phyloP scores from a whole-genome alignment of 1,140 invertebrate genomes.

The Pseudomyrmex gracilis region DNA sequence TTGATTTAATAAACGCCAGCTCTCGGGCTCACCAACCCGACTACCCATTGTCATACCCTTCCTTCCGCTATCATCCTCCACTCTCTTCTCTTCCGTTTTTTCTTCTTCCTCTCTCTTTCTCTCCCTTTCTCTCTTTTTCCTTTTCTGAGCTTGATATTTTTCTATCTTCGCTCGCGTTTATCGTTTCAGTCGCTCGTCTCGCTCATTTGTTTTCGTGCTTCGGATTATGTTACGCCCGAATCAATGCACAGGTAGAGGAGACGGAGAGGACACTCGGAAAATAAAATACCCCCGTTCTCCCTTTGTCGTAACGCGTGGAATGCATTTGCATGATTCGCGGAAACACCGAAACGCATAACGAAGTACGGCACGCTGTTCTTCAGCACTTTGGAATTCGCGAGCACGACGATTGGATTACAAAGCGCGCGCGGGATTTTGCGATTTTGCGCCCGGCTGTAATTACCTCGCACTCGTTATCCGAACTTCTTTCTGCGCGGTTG shows the following conservation, averaged over 20 bases:
- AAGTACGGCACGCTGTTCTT: conserved; percentile 25
- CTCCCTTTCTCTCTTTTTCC: neutral
- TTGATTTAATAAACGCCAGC: conserved; percentile 78
- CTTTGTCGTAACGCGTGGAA: conserved; percentile 30
- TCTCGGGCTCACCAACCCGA: conserved; percentile 70
- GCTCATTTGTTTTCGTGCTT: conserved; percentile 37
- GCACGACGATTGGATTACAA: conserved; percentile 42
- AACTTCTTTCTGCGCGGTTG: conserved; percentile 24
- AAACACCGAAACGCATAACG: conserved; percentile 40
- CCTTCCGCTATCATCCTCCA: conserved; percentile 10
- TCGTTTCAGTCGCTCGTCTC: conserved; percentile 19
- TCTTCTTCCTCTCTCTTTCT: neutral
- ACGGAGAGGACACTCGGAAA: neutral
- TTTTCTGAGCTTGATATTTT: conserved; percentile 8
- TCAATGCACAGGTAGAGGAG: conserved; percentile 25
- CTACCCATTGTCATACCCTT: conserved; percentile 71
- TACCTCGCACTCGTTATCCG: conserved; percentile 46
- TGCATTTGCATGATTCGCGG: conserved; percentile 40
- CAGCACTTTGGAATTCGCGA: conserved; percentile 25
- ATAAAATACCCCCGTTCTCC: neutral
- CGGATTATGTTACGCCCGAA: conserved; percentile 53
- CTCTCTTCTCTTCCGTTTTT: neutral
- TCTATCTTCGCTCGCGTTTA: conserved; percentile 20
- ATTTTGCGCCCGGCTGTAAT: conserved; percentile 39
- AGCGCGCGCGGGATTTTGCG: conserved; percentile 34